Evolutionary conservation across 2,113 vertebrate genomes (phyloP), one percentile per base, ranked within the genome.

Genomic region (Mystacornis crossleyi): DNA sequence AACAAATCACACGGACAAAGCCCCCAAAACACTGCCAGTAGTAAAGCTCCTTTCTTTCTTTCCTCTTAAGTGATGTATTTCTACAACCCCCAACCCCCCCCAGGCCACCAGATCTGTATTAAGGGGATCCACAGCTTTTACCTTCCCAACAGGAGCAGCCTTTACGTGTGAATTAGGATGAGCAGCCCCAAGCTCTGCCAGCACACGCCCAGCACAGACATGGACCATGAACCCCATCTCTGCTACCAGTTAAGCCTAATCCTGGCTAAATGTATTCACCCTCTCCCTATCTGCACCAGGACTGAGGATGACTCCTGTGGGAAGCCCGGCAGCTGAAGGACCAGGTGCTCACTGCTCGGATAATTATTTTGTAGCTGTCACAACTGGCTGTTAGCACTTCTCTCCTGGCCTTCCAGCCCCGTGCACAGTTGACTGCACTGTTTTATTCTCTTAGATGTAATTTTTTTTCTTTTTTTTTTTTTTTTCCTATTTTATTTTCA

Each of bases 301-400:
- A 69, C 72, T 89, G 47, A 25, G 34, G 90, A 96, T 42, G 82
- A 78, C 80, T 92, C 93, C 88, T 84, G 72, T 5, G 88, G 90
- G 95, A 96, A 93, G 60, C 92, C 47, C 25, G 3, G 92, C 86
- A 94, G 88, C 93, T 96, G 96, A 96, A 96, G 88, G 80, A 92
- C 92, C 92, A 96, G 90, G 93, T 96, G 95, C 95, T 97, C 74
- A 17, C 43, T 70, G 72, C 95, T 93, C 6, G 3, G 90, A 54
- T 96, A 96, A 96, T 95, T 96, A 96, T 96, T 96, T 97, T 81
- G 82, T 96, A 89, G 96, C 92, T 96, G 95, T 96, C 95, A 96
- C 95, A 89, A 96, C 92, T 92, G 61, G 80, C 90, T 96, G 86
- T 96, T 96, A 96, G 94, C 80, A 84, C 86, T 81, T 86, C 75